These are phyloP conservation scores for Galeopsomyia nigrocyanea DNA, from an alignment of 2,888 invertebrate species.

Conservation along the genomic window DNA sequence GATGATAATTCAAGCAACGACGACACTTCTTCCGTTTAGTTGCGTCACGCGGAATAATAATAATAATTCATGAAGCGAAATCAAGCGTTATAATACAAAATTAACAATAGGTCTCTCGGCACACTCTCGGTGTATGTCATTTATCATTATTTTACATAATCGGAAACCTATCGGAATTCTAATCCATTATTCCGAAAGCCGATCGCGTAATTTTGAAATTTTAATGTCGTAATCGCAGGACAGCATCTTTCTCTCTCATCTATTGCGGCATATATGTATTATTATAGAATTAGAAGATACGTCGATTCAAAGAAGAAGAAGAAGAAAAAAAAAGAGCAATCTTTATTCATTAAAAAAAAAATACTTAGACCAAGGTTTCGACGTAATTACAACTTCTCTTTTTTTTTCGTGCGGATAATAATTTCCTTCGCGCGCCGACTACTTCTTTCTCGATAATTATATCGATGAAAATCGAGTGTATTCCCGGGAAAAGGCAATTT, in stretches of 20 bases:
- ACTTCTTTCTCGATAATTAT: too few relatives aligned
- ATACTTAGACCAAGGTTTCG: slow-evolving; percentile 16
- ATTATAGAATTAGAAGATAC: neutral
- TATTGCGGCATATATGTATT: slow-evolving; percentile 16
- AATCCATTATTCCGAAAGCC: slow-evolving; percentile 27
- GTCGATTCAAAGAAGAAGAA: slow-evolving; percentile 27
- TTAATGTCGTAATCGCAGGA: neutral
- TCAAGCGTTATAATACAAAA: neutral
- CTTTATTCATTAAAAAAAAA: slow-evolving; percentile 29
- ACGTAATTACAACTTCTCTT: slow-evolving; percentile 20
- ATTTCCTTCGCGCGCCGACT: neutral
- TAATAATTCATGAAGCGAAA: neutral
- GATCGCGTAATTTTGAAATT: slow-evolving; percentile 10
- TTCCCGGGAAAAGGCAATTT: slow-evolving; percentile 32
- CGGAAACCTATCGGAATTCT: neutral
- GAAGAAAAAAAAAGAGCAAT: slow-evolving; percentile 27
- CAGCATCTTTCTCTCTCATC: too few relatives aligned
- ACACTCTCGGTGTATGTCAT: neutral
- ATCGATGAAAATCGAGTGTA: neutral
- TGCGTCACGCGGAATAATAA: too few relatives aligned
- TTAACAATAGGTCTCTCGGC: neutral
- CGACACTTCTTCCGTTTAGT: too few relatives aligned
- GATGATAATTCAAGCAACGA: too few relatives aligned
- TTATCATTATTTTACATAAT: slow-evolving; percentile 28
- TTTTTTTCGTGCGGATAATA: neutral